phyloP scores from a whole-genome alignment of 2,797 vertebrate species.

The Rallus crepitans region DNA sequence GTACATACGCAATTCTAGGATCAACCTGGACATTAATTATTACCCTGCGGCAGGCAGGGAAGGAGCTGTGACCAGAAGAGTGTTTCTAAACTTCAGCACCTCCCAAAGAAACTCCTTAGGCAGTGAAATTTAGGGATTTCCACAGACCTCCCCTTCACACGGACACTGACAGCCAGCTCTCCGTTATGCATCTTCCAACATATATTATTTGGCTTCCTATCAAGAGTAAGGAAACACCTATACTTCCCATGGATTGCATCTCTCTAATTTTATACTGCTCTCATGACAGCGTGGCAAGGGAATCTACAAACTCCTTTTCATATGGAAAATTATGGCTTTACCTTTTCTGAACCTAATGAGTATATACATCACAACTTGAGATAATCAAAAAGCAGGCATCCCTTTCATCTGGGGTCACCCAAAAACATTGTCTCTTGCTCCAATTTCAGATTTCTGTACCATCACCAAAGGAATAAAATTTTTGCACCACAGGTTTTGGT shows the following conservation, averaged over 20 bases:
- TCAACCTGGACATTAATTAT: background rate
- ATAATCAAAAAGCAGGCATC: background rate
- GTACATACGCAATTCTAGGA: background rate
- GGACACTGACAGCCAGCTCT: background rate
- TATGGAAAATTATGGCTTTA: background rate
- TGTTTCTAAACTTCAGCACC: background rate
- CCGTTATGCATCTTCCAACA: background rate
- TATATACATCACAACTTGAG: background rate
- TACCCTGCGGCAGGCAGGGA: fast-evolving
- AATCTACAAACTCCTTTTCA: background rate
- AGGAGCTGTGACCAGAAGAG: background rate
- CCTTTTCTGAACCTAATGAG: background rate
- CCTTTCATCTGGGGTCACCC: background rate
- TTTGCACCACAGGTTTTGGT: background rate
- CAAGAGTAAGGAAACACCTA: background rate
- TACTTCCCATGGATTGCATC: background rate
- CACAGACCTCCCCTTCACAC: background rate
- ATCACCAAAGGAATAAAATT: background rate
- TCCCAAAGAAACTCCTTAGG: background rate
- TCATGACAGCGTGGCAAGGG: background rate
- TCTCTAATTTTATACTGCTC: background rate
- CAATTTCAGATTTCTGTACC: background rate
- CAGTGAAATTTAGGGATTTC: background rate
- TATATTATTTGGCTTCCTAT: background rate
- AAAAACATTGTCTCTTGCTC: background rate